A percentile compares a stretch with the other conserved stretches of the same genome.
phyloP scores from a whole-genome alignment of 2,113 vertebrate species.

The Microcebus lehilahytsara region DNA sequence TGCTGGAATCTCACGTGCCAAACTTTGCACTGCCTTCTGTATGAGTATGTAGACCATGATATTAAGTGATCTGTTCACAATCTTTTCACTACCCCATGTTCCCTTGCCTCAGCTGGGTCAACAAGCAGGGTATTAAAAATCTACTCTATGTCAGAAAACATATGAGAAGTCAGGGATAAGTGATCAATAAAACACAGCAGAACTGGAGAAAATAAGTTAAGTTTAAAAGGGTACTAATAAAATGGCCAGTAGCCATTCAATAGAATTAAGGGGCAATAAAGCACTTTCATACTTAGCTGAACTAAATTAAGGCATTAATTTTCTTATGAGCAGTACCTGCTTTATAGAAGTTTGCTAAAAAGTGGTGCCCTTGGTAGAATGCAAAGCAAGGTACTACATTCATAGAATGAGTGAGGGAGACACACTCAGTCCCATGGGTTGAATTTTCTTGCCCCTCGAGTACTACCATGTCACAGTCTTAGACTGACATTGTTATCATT shows the following conservation, averaged over 20 bases:
- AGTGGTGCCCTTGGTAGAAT: too few relatives aligned
- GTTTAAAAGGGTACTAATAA: background rate
- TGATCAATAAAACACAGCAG: background rate
- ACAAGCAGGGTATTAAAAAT: background rate
- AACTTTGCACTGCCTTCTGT: background rate
- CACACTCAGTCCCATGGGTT: background rate
- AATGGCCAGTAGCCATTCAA: background rate
- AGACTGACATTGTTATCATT: background rate
- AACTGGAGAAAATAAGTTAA: background rate
- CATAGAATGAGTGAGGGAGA: background rate
- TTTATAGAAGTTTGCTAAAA: background rate
- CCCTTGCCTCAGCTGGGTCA: background rate
- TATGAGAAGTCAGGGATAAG: too few relatives aligned
- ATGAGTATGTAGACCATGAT: background rate
- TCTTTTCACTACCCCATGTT: background rate
- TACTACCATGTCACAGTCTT: background rate
- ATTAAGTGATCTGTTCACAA: background rate
- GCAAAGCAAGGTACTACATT: background rate
- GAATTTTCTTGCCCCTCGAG: background rate
- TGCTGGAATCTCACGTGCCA: background rate
- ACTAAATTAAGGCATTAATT: background rate
- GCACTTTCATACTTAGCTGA: background rate
- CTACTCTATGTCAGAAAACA: background rate
- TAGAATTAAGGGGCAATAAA: background rate
- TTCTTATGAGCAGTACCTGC: background rate